A percentile compares a stretch with the other conserved stretches of the same genome.
Conservation (phyloP, 2,888 invertebrate species). For the Coenonympha arcania region DNA sequence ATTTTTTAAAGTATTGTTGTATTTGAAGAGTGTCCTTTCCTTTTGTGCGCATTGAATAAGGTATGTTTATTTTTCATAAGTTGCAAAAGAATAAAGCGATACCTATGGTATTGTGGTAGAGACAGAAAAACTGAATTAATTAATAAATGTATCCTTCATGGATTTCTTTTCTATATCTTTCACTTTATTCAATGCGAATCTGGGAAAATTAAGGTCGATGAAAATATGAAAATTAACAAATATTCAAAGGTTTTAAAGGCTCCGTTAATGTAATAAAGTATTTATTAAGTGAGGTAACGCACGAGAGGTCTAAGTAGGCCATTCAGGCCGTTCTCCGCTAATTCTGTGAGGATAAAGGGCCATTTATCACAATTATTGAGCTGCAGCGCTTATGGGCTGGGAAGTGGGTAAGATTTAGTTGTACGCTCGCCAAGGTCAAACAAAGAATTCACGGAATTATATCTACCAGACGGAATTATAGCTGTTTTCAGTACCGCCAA, state of each 20-base stretch:
- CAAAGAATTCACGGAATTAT: conserved; percentile 4
- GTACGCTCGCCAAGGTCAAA: conserved; percentile 1
- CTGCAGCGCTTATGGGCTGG: conserved; percentile 24
- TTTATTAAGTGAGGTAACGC: conserved; percentile 35
- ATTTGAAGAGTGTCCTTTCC: no score
- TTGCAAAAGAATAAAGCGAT: no score
- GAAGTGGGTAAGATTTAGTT: conserved; percentile 11
- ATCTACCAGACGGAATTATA: no score
- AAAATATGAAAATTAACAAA: neutral
- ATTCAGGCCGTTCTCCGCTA: conserved; percentile 61
- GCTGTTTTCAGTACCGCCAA: no score
- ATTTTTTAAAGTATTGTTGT: neutral
- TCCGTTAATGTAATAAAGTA: conserved; percentile 29
- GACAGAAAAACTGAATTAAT: no score
- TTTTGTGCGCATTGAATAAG: no score
- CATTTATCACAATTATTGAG: conserved; percentile 68
- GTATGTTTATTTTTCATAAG: no score
- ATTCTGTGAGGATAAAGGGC: conserved; percentile 51
- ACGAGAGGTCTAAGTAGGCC: conserved; percentile 52
- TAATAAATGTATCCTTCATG: no score
- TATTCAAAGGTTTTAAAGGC: neutral
- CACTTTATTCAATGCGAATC: no score
- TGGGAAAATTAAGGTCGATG: neutral
- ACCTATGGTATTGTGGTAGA: no score
- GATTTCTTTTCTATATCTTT: no score